Percentiles rank a stretch among this genome's conserved stretches.
Evolutionary conservation across 2,888 invertebrate genomes (phyloP).

Genomic region (Lycophotia porphyrea): DNA sequence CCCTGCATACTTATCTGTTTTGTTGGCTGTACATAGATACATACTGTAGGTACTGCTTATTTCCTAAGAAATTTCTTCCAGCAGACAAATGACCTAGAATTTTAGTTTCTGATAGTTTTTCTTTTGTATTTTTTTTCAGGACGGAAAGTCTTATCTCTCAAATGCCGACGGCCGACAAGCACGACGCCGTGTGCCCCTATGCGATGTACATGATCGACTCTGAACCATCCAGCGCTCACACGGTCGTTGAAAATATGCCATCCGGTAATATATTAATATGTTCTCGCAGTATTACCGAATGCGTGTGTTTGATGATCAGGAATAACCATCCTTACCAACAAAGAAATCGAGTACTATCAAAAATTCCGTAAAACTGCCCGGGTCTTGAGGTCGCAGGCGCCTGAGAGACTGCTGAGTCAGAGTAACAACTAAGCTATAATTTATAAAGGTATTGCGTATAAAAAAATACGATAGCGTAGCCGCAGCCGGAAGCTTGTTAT

Average conservation of each 20-base stretch:
- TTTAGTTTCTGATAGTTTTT: not conserved
- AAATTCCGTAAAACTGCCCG: not conserved
- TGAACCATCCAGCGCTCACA: not conserved
- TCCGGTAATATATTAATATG: not conserved
- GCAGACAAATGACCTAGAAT: not conserved
- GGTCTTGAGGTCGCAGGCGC: not conserved
- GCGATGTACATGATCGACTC: not conserved
- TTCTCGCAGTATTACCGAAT: not conserved
- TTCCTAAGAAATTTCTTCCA: not conserved
- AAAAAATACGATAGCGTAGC: not conserved
- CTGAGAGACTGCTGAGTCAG: not conserved
- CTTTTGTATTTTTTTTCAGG: not conserved
- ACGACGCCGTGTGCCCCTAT: not conserved
- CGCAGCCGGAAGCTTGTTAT: not conserved
- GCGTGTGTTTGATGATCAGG: not conserved
- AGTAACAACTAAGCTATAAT: not conserved
- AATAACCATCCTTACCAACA: not conserved
- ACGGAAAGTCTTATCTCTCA: accelerated
- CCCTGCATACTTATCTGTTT: too few species aligned
- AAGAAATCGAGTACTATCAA: not conserved
- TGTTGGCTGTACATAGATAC: too few species aligned
- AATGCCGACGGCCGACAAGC: not conserved
- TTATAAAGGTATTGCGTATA: not conserved
- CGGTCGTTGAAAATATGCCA: not conserved
- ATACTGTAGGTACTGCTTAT: too few species aligned